Evolutionary conservation across 2,113 vertebrate genomes (phyloP).

Genomic region (Vimba vimba): DNA sequence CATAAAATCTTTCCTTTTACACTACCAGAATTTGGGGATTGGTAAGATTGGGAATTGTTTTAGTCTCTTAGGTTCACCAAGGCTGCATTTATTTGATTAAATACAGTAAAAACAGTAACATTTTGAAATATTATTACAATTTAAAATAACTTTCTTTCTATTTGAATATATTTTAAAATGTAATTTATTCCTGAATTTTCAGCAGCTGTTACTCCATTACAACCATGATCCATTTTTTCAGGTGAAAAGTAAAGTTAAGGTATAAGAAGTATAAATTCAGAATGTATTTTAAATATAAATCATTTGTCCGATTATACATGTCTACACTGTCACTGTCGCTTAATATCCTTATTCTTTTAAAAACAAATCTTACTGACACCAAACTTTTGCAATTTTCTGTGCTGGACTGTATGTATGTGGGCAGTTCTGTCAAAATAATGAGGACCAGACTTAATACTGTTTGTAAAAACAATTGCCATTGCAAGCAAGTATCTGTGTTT

Average conservation of each 20-base stretch:
- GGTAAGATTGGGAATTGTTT: background rate
- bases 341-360: too few species aligned
- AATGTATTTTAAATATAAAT: too few species aligned
- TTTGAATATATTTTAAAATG: background rate
- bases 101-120: background rate
- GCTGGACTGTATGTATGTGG: background rate
- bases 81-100: too few species aligned
- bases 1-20: background rate
- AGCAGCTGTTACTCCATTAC: too few species aligned
- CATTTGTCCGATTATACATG: too few species aligned
- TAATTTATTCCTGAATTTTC: too few species aligned
- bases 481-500: background rate
- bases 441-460: background rate
- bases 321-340: too few species aligned
- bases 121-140: background rate
- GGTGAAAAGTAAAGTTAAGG: too few species aligned
- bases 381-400: too few species aligned
- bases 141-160: background rate
- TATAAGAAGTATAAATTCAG: rapidly evolving
- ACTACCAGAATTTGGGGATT: background rate
- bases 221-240: too few species aligned
- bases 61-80: too few species aligned
- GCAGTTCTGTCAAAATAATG: background rate
- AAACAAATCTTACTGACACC: background rate
- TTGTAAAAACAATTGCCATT: background rate